Evolutionary conservation across 2,797 vertebrate species (phyloP), one percentile per base, ranked within the genome.

Genomic region (Distichodus sexfasciatus): DNA sequence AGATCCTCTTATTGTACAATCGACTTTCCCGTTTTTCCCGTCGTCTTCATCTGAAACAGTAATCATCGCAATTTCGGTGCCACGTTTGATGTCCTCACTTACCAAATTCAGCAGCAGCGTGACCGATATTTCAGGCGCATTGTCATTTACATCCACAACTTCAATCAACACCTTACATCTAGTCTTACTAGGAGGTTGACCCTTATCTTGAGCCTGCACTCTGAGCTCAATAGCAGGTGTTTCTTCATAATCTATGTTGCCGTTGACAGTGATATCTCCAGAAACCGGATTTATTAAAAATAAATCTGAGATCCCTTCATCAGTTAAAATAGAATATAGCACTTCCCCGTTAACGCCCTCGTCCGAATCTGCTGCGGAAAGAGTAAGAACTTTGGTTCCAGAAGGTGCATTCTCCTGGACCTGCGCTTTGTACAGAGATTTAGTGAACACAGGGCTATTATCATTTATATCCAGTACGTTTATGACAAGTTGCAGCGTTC

Each of bases 261-360:
- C 29, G 15, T 15, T 46, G 0, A 57, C 9, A 2, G 10, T 55
- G 1, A 67, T 67, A 1, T 57, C 40, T 0, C 64, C 64, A 46
- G 40, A 23, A 7, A 14, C 11, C 3, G 40, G 8, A 33, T 67
- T 26, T 6, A 67, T 36, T 8, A 14, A 35, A 29, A 67, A 67
- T 24, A 43, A 5, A 0, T 4, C 36, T n/a, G 35, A 1, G 1
- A 31, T 33, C 14, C 55, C 11, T 11, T 29, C 41, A 14, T 58
- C 31, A n/a, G 3, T 48, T 2, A 14, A 24, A 59, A 89, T 84
- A 47, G 81, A 85, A 23, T 89, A 90, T 0, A 29, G 41, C 3
- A 77, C 29, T 31, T 82, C 71, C 1, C 57, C 12, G 2, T 80
- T 80, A 9, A 51, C 2, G 5, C 76, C 80, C 9, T 78, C 69